Conservation (phyloP, 2,797 vertebrate species). For the Sebastes trivittatus region DNA sequence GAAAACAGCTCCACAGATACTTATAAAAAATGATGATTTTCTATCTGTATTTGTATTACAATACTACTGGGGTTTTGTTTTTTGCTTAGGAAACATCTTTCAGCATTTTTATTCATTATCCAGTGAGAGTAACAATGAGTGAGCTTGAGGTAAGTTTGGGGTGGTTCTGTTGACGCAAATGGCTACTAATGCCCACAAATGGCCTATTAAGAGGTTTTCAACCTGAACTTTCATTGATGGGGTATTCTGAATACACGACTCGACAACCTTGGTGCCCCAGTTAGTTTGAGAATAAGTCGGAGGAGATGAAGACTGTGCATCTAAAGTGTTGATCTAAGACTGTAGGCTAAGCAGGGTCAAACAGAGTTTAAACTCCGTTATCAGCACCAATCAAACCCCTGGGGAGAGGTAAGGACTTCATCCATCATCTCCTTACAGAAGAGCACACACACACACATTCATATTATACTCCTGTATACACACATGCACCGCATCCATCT, state of each 20-base stretch:
- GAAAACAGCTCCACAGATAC: not conserved
- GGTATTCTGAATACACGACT: not conserved
- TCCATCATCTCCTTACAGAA: constrained; percentile 24
- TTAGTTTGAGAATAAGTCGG: not conserved
- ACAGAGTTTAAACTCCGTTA: constrained; percentile 21
- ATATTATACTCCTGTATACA: not conserved
- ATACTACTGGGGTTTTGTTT: not conserved
- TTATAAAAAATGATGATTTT: not conserved
- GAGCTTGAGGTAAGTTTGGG: not conserved
- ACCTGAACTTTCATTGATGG: not conserved
- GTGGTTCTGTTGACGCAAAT: not conserved
- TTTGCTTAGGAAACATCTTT: not conserved
- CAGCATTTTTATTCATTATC: not conserved
- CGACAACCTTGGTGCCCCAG: not conserved
- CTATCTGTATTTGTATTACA: not conserved
- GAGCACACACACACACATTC: not conserved
- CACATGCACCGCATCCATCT: not conserved
- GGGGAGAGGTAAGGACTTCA: constrained; percentile 20
- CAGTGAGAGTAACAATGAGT: not conserved
- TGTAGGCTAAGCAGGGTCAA: constrained; percentile 26
- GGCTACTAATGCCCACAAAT: not conserved
- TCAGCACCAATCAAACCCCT: constrained; percentile 44
- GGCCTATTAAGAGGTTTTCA: not conserved
- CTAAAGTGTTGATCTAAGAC: constrained; percentile 17
- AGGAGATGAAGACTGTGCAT: constrained; percentile 7